Evolutionary conservation across 92 coral and sea anemone genomes (phyloP), one percentile per base, ranked within the genome.

Genomic region (Metridium senile): DNA sequence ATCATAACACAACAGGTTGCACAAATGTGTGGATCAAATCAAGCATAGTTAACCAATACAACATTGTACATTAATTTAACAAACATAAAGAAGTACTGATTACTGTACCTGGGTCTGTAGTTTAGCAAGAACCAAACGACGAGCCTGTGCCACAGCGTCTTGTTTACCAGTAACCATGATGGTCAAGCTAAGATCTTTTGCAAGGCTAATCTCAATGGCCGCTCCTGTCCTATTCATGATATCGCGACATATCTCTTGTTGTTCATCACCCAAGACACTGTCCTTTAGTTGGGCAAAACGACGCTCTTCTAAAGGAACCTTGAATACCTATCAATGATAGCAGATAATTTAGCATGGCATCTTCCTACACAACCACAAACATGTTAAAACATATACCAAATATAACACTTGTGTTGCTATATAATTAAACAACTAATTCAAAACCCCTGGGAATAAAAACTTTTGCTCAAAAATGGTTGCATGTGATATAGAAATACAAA

Each of bases 51-150:
- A n/a, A n/a, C n/a, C n/a, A n/a, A n/a, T n/a, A n/a, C n/a, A n/a
- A n/a, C n/a, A n/a, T n/a, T n/a, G n/a, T n/a, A n/a, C n/a, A n/a
- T n/a, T n/a, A n/a, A n/a, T n/a, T n/a, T n/a, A n/a, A n/a, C n/a
- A n/a, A n/a, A n/a, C n/a, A n/a, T n/a, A n/a, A n/a, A n/a, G n/a
- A n/a, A n/a, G n/a, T n/a, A n/a, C n/a, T n/a, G n/a, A n/a, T n/a
- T n/a, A n/a, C n/a, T n/a, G n/a, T 69, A 96, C 99, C 98, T 93
- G 98, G n/a, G 93, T 96, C 62, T 96, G 99, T 22, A 96, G 93
- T 67, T 90, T 91, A 62, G 93, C 87, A 13, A 96, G 86, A 23
- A 85, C 87, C 97, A 93, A 84, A 27, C 99, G 92, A 26, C 97
- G 74, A 9, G 99, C 99, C 85, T 93, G 85, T 13, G 98, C 99